Percentiles rank a stretch among this genome's conserved stretches.
Conservation (phyloP, 2,113 vertebrate genomes). For the Uria aalge region DNA sequence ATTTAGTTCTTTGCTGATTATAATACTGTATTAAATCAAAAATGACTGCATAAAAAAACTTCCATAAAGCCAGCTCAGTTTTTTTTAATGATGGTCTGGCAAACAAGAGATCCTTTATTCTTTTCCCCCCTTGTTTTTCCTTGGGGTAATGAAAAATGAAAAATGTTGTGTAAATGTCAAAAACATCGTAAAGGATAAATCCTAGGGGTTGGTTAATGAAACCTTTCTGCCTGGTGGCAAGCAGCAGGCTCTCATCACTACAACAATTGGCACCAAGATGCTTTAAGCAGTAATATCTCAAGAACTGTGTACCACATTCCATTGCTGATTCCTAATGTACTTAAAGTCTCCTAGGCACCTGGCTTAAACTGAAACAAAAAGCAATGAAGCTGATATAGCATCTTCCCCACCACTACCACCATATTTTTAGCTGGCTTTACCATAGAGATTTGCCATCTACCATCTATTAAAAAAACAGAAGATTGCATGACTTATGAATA, state of each 20-base stretch:
- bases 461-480: neutral
- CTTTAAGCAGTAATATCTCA: conserved; percentile 66
- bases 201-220: conserved; percentile 73
- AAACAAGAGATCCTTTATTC: conserved; percentile 51
- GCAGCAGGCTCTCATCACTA: neutral
- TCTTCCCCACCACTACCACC: neutral
- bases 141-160: conserved; percentile 70
- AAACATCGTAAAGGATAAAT: conserved; percentile 69
- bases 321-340: conserved; percentile 30
- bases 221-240: conserved; percentile 64
- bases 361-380: neutral
- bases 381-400: neutral
- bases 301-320: conserved; percentile 16
- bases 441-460: neutral
- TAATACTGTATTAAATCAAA: conserved; percentile 48
- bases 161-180: conserved; percentile 69
- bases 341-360: neutral
- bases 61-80: conserved; percentile 20
- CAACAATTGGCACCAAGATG: conserved; percentile 21
- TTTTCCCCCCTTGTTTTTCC: conserved; percentile 22
- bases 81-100: conserved; percentile 11
- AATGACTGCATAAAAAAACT: conserved; percentile 18
- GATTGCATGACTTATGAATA: neutral
- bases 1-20: conserved; percentile 3
- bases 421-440: neutral